Evolutionary conservation across 2,113 vertebrate species (phyloP), one percentile per base, ranked within the genome.

Genomic region (Nesogale talazaci): DNA sequence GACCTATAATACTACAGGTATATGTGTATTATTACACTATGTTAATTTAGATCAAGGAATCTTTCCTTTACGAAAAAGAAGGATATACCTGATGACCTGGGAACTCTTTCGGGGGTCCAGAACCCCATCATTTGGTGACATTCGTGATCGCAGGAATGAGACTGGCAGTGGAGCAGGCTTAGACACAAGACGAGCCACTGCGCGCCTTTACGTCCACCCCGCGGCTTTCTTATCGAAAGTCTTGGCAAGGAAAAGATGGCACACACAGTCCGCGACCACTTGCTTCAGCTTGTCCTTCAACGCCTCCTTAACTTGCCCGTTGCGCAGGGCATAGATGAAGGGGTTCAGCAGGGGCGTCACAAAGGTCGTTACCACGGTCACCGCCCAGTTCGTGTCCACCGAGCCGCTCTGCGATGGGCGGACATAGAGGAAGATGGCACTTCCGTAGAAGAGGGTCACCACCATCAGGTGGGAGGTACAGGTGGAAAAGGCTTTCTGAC

Each of bases 291-390:
- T 6, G 42, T 94, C 93, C 40, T 81, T 92, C 63, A 97, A 80
- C 6, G 93, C 95, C 46, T 86, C 92, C 84, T 95, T 96, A 23
- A 97, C 94, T 23, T 0, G 38, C n/a, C 95, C 46, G 19, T 97
- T 97, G 29, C 82, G 70, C 61, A 96, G 82, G 15, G 95, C 93
- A 34, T 95, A 97, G 85, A 97, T 96, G 52, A 97, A 90, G 23
- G 96, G 96, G 8, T 97, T 97, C 56, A 97, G 74, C 74, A 97
- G 61, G 0, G 95, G 96, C 3, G 96, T 97, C 79, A 97, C 94
- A 61, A 96, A 96, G 0, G 95, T 96, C 3, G 96, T 97, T 36
- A 97, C 40, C 59, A 96, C 25, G 1, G 94, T 95, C 63, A 95
- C 89, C 56, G 91, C 94, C 95, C 97, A 97, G 67, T 97, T 95